Evolutionary conservation across 2,888 invertebrate species (phyloP), one percentile per base, ranked within the genome.

Genomic region (Oxytorus armatus): DNA sequence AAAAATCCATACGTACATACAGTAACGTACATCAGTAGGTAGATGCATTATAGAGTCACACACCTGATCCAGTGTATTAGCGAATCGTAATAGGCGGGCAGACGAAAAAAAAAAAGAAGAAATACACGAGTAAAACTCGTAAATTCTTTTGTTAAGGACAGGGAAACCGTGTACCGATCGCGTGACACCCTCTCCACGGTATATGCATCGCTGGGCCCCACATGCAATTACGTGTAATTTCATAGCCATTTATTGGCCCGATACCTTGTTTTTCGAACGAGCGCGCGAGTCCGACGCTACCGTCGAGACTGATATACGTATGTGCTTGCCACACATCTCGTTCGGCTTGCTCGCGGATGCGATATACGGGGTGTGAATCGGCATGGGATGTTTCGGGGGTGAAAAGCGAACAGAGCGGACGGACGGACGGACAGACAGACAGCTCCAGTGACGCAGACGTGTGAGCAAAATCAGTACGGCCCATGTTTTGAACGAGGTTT

Each of bases 151-250:
- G 82, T 82, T 79, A 75, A 53, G 44, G 51, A 77, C 80, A 73
- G 63, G 81, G 82, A 82, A 25, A 61, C 73, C 85, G 85, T 88
- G 88, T 88, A 85, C 84, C 85, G 88, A 89, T 90, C 88, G 90
- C 90, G 90, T 90, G 90, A 90, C 89, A 88, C 81, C 80, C 57
- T 76, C 55, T 70, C 47, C 55, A 47, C 77, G n/a, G n/a, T n/a
- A n/a, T 55, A 68, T 74, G 73, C 73, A 73, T 73, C 77, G 73
- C 73, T 81, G 79, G 82, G 84, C 84, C n/a, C n/a, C 85, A 83
- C 86, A 69, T 76, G 83, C 86, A 86, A 86, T 88, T 84, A 86
- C 83, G 81, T 80, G 84, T 85, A 86, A 86, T 87, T 88, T 87
- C 85, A 85, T 84, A 84, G 85, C 85, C 86, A 84, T 88, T 88